A percentile compares a stretch with the other conserved stretches of the same genome.
phyloP scores from a whole-genome alignment of 2,113 vertebrate species.

The Malurus melanocephalus region DNA sequence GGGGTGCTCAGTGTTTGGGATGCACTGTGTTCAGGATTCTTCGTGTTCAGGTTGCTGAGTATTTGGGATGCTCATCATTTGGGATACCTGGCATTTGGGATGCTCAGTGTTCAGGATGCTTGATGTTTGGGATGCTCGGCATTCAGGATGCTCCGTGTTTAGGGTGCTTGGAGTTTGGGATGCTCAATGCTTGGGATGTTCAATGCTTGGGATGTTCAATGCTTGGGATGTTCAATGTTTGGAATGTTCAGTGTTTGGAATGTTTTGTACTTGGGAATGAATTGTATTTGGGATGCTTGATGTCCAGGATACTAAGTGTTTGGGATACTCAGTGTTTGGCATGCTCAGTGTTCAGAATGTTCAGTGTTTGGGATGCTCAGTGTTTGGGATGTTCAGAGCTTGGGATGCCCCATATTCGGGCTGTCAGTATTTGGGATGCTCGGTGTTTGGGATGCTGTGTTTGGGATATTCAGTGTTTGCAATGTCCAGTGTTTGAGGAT shows the following conservation, averaged over 20 bases:
- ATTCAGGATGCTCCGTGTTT: not conserved
- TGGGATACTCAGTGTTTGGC: fast-evolving
- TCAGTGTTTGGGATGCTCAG: fast-evolving
- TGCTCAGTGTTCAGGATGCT: fast-evolving
- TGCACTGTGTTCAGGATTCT: fast-evolving
- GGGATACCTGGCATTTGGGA: not conserved
- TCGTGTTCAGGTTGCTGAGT: fast-evolving
- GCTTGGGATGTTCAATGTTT: not conserved
- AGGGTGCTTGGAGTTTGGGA: not conserved
- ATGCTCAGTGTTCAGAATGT: fast-evolving
- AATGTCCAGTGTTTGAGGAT: not conserved
- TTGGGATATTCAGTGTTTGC: not conserved
- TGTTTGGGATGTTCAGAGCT: not conserved
- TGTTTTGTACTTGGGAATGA: fast-evolving
- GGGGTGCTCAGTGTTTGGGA: not conserved
- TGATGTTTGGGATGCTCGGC: fast-evolving
- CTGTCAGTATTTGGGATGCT: not conserved
- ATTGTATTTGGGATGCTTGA: fast-evolving
- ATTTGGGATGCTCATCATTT: not conserved
- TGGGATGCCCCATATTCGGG: not conserved
- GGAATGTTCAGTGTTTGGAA: not conserved
- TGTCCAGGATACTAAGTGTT: fast-evolving
- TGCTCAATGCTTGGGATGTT: not conserved
- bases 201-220: too few species aligned
- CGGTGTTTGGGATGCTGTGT: not conserved